These are phyloP conservation scores for Cichlasoma orientale DNA, from an alignment of 2,797 vertebrate genomes.

Conservation along the genomic window DNA sequence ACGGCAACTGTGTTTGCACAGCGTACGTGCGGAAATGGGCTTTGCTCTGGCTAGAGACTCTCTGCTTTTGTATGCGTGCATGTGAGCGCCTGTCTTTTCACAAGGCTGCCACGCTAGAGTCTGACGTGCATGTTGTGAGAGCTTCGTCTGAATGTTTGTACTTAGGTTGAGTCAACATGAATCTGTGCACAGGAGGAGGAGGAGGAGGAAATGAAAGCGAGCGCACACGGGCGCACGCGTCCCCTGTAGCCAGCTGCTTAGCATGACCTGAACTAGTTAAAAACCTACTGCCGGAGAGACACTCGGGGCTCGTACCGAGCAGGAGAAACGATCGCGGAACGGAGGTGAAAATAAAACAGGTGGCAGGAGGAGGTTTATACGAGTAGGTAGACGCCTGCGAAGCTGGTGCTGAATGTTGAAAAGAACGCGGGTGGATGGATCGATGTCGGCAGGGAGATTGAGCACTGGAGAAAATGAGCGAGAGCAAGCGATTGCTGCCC, in stretches of 20 bases:
- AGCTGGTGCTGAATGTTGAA: conserved; percentile 67
- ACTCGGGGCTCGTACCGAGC: neutral
- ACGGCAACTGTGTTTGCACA: conserved; percentile 79
- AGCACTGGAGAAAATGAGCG: conserved; percentile 61
- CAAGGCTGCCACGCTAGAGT: conserved; percentile 42
- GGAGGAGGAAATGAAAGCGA: conserved; percentile 43
- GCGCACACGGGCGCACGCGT: conserved; percentile 5
- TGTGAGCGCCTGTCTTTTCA: conserved; percentile 50
- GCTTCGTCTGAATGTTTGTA: conserved; percentile 51
- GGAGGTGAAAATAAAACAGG: conserved; percentile 38
- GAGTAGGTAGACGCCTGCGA: conserved; percentile 32
- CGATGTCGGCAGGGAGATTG: conserved; percentile 62
- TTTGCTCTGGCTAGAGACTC: conserved; percentile 63
- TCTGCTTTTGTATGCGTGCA: conserved; percentile 57
- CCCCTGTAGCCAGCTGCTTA: conserved; percentile 38
- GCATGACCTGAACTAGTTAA: conserved; percentile 41
- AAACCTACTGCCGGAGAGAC: conserved; percentile 33
- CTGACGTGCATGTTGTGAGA: conserved; percentile 35
- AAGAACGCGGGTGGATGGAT: conserved; percentile 57
- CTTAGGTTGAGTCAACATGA: conserved; percentile 32
- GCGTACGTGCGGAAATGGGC: conserved; percentile 73
- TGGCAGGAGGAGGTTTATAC: conserved; percentile 38
- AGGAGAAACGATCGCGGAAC: neutral
- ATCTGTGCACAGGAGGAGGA: conserved; percentile 27
- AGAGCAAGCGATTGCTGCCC: conserved; percentile 67